Conservation (phyloP, 2,888 invertebrate genomes). For the Chirona hameri region DNA sequence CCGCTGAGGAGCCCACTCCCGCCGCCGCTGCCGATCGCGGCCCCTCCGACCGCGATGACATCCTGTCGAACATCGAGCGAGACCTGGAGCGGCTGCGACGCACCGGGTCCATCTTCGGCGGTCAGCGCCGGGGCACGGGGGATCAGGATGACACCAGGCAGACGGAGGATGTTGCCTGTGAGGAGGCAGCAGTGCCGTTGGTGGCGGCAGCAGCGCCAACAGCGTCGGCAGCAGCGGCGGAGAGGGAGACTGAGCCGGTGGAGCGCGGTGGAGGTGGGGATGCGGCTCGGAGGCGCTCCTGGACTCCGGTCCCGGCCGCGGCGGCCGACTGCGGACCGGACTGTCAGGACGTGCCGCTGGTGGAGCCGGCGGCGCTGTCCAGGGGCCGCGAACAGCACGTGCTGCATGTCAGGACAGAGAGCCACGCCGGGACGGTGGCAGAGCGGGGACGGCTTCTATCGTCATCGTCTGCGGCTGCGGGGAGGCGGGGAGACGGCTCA, state of each 20-base stretch:
- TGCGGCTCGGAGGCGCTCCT: no score
- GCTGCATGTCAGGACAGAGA: neutral
- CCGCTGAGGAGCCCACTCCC: neutral
- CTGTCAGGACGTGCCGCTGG: neutral
- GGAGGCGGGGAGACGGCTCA: no score
- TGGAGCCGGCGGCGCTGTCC: neutral
- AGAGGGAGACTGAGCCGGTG: neutral
- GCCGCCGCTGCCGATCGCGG: neutral
- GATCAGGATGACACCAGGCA: neutral
- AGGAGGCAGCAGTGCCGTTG: no score
- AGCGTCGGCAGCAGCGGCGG: no score
- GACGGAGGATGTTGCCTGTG: neutral
- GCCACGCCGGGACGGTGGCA: neutral
- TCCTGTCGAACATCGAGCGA: neutral
- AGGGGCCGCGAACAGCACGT: neutral
- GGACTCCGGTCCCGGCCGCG: no score
- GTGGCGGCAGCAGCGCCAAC: neutral
- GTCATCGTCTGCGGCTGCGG: no score
- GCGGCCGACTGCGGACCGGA: neutral
- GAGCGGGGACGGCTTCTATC: neutral
- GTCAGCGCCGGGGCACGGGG: neutral
- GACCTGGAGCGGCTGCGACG: neutral
- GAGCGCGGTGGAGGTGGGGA: neutral
- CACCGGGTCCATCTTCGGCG: slow-evolving; percentile 8
- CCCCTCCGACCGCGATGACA: neutral